Percentiles rank a stretch among this genome's conserved stretches.
Conservation (phyloP, 2,113 vertebrate species). For the Trogon surrucura region DNA sequence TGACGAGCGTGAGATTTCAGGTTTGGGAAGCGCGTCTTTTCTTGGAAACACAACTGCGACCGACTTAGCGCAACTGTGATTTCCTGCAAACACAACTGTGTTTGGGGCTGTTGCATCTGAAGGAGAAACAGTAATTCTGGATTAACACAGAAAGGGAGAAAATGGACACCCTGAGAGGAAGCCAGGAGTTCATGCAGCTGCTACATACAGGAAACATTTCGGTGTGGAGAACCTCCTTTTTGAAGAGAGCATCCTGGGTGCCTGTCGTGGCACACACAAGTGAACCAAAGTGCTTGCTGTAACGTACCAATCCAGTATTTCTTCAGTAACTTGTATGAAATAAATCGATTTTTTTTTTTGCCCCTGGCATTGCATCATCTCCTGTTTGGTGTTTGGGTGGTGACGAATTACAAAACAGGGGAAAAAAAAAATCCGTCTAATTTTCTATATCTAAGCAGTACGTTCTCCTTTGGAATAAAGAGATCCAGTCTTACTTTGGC, state of each 20-base stretch:
- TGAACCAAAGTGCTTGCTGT: not conserved
- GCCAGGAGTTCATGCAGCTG: conserved; percentile 1
- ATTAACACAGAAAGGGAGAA: conserved; percentile 6
- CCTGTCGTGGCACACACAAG: not conserved
- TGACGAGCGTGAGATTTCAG: not conserved
- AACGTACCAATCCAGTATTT: not conserved
- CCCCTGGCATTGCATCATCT: not conserved
- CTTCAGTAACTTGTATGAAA: not conserved
- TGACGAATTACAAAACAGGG: not conserved
- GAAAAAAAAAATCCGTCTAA: not conserved
- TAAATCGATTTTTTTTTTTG: not conserved
- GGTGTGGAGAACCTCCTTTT: not conserved
- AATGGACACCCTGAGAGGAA: not conserved
- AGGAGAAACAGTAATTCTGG: conserved; percentile 48
- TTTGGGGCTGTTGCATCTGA: conserved; percentile 22
- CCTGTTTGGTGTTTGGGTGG: not conserved
- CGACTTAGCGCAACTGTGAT: conserved; percentile 16
- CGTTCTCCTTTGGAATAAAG: not conserved
- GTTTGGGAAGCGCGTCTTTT: conserved; percentile 24
- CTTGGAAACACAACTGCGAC: conserved; percentile 24
- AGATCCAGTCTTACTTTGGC: not conserved
- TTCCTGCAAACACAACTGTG: conserved; percentile 55
- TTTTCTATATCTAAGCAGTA: not conserved
- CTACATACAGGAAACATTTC: not conserved
- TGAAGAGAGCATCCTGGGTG: not conserved